Evolutionary conservation across 1,140 invertebrate genomes (phyloP).

Genomic region (Euglossa dilemma): DNA sequence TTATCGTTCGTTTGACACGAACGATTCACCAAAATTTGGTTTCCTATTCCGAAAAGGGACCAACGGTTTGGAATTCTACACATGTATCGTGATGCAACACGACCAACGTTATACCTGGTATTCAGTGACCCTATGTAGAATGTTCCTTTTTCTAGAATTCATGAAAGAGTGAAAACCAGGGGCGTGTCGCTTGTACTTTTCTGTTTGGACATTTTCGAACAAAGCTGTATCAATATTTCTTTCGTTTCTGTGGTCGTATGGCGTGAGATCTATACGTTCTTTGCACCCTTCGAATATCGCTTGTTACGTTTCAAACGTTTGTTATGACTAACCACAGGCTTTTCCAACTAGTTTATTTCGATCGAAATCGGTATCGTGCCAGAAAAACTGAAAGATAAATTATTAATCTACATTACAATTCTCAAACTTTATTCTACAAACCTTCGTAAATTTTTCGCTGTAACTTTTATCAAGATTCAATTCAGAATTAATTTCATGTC

Average conservation of each 20-base stretch:
- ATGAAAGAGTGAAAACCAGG: constrained; percentile 16
- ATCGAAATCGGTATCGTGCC: not conserved
- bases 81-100: not conserved
- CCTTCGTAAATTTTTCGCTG: no score
- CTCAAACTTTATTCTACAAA: not conserved
- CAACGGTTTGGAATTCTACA: not conserved
- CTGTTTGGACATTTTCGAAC: constrained; percentile 59
- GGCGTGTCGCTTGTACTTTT: constrained; percentile 34
- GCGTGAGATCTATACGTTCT: not conserved
- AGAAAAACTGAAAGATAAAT: not conserved
- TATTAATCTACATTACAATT: not conserved
- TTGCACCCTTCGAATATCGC: not conserved
- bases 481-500: no score
- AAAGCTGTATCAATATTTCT: constrained; percentile 68
- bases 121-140: constrained; percentile 9
- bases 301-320: not conserved
- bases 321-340: not conserved
- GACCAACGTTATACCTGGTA: not conserved
- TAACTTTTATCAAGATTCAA: no score
- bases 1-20: not conserved
- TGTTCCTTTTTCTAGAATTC: not conserved
- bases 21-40: not conserved
- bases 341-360: not conserved
- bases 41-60: not conserved
- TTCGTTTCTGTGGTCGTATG: constrained; percentile 62